Conservation (phyloP, 2,888 invertebrate genomes). For the Leucozona laternaria region DNA sequence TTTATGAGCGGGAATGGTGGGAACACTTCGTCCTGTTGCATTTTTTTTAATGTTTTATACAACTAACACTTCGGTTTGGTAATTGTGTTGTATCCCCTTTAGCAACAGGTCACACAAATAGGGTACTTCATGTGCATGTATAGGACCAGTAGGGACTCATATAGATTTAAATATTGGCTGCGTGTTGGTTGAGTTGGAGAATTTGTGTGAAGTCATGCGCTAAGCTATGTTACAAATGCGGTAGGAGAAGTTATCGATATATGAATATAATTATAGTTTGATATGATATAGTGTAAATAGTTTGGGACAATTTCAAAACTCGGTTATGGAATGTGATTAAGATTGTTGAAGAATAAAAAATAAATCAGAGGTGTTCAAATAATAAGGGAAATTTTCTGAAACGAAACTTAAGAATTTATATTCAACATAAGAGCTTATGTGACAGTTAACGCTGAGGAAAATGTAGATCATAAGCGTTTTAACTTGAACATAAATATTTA, state of each 20-base stretch:
- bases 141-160: slow-evolving; percentile 26
- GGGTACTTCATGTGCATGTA: not conserved
- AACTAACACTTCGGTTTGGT: not conserved
- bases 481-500: no score
- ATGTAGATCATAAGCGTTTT: no score
- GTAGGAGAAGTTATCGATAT: slow-evolving; percentile 58
- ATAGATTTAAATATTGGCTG: not conserved
- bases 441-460: no score
- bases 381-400: no score
- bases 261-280: slow-evolving; percentile 3
- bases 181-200: slow-evolving; percentile 52
- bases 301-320: not conserved
- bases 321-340: not conserved
- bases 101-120: slow-evolving; percentile 73
- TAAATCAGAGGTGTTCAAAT: not conserved
- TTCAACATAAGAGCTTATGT: no score
- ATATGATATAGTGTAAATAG: slow-evolving; percentile 12
- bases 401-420: no score
- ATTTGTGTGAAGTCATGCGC: slow-evolving; percentile 60
- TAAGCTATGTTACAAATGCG: not conserved
- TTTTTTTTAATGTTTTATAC: slow-evolving; percentile 42
- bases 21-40: slow-evolving; percentile 61
- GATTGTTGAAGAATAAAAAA: not conserved
- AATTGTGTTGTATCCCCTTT: slow-evolving; percentile 43
- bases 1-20: slow-evolving; percentile 1